Evolutionary conservation across 2,113 vertebrate genomes (phyloP).

Genomic region (Thalassoma bifasciatum): DNA sequence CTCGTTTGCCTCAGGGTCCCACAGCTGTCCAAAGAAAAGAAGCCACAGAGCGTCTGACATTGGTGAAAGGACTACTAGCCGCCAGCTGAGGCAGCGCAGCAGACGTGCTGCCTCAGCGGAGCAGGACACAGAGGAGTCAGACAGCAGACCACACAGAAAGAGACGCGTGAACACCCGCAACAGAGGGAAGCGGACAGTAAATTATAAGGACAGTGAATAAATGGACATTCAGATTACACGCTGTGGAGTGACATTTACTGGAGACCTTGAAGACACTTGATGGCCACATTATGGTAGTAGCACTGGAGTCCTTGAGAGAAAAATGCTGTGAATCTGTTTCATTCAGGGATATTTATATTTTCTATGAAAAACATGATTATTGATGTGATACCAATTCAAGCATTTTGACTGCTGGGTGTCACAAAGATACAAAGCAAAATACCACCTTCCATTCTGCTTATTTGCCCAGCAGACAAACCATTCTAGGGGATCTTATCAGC

Average conservation of each 20-base stretch:
- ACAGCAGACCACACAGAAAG: slow-evolving; percentile 46
- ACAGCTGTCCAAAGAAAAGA: slow-evolving; percentile 78
- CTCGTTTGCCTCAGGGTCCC: slow-evolving; percentile 74
- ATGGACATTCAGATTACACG: slow-evolving; percentile 29
- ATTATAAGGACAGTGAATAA: slow-evolving; percentile 84
- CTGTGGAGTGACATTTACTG: slow-evolving; percentile 67
- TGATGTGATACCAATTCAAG: slow-evolving; percentile 79
- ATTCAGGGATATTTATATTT: slow-evolving; percentile 91
- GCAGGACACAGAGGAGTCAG: slow-evolving; percentile 72
- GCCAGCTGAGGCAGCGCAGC: slow-evolving; percentile 48
- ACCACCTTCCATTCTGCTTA: slow-evolving; percentile 75
- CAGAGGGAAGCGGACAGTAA: slow-evolving; percentile 81
- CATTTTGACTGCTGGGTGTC: slow-evolving; percentile 83
- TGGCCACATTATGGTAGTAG: slow-evolving; percentile 82
- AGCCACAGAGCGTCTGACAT: slow-evolving; percentile 31
- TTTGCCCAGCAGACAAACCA: slow-evolving; percentile 73
- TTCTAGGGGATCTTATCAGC: slow-evolving; percentile 77
- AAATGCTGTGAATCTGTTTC: slow-evolving; percentile 87
- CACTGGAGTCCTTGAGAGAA: slow-evolving; percentile 84
- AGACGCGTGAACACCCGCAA: slow-evolving; percentile 80
- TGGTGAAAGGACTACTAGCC: slow-evolving; percentile 43
- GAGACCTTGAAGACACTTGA: slow-evolving; percentile 79
- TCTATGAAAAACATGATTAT: slow-evolving; percentile 83
- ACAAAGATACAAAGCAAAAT: slow-evolving; percentile 71
- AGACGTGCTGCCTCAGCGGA: slow-evolving; percentile 54